Base-by-base conservation (phyloP, 2,888 invertebrate genomes). In the Colletes collaris region DNA sequence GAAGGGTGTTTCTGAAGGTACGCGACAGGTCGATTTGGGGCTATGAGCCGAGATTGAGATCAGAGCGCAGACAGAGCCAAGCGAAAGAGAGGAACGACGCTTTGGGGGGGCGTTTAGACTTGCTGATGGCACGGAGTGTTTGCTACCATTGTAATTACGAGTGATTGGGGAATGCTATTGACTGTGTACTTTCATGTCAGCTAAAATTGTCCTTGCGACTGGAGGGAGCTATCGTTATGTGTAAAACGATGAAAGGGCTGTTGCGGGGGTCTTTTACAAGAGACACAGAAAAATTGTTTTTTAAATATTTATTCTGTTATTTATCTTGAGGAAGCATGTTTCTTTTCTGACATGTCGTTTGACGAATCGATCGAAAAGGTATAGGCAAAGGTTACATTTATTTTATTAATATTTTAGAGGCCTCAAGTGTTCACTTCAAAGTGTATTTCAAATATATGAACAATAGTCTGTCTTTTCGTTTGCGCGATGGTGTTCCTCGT, bases 21-120 rank as follows among this genome's bases (percentile, higher is more conserved):
- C 63, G 67, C 75, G 77, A 77, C 75, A 78, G 77, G 68, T 65
- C 77, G 75, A 69, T 78, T 69, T 69, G 10, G 58, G 64, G 50
- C 44, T 68, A 68, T 58, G 58, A 69, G 16, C 75, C 11, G 68
- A 60, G 75, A 78, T 75, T 75, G 27, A 55, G 75, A 75, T 75
- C 64, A 44, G 40, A n/a, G 16, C n/a, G 64, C 13, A 2, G 35
- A 11, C 46, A 50, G 65, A 16, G 49, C 50, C 44, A n/a, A 16
- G 19, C 11, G 55, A 27, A 2, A n/a, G 8, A 11, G 11, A 27
- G 63, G 44, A 44, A 40, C 10, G 46, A 11, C 16, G 10, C 10
- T 27, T 16, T 44, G 16, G n/a, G 37, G 37, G 52, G 63, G 35
- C n/a, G 52, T 63, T 67, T 64, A 4, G 52, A 52, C 64, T 40